Conservation (phyloP, 2,797 vertebrate genomes). For the Garrulus glandarius region DNA sequence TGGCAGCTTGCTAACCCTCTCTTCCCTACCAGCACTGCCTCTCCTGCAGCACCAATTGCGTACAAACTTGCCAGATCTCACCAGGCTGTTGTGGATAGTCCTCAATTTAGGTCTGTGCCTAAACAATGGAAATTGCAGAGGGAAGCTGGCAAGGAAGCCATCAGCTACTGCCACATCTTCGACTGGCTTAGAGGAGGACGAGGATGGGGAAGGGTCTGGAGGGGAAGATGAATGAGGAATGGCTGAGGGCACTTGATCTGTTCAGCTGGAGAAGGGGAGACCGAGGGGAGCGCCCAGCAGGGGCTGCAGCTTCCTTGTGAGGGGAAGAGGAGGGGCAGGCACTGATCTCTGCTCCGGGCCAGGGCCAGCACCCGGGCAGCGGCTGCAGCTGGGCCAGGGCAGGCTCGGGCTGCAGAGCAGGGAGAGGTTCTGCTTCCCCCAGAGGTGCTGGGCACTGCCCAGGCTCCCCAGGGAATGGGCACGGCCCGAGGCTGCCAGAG, state of each 20-base stretch:
- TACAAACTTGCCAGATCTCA: not conserved
- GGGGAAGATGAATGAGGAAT: not conserved
- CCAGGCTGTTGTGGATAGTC: not conserved
- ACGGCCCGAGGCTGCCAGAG: not conserved
- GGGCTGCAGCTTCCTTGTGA: not conserved
- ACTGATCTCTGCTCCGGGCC: not conserved
- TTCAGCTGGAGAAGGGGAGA: not conserved
- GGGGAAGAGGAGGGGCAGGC: not conserved
- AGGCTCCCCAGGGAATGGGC: not conserved
- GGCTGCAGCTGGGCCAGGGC: not conserved
- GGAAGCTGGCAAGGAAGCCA: not conserved
- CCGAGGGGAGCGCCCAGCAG: not conserved
- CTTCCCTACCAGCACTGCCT: not conserved
- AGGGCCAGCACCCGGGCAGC: not conserved
- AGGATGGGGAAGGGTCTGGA: not conserved
- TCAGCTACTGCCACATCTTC: not conserved
- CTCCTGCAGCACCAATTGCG: not conserved
- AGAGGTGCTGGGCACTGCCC: not conserved
- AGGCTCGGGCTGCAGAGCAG: rapidly evolving
- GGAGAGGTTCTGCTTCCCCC: not conserved
- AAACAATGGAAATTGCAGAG: not conserved
- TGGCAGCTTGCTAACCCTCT: not conserved
- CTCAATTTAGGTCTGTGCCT: not conserved
- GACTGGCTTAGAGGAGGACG: not conserved
- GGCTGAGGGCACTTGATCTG: not conserved